These are phyloP conservation scores for Listrodromus nycthemerus DNA, from an alignment of 2,888 invertebrate species.

Conservation along the genomic window DNA sequence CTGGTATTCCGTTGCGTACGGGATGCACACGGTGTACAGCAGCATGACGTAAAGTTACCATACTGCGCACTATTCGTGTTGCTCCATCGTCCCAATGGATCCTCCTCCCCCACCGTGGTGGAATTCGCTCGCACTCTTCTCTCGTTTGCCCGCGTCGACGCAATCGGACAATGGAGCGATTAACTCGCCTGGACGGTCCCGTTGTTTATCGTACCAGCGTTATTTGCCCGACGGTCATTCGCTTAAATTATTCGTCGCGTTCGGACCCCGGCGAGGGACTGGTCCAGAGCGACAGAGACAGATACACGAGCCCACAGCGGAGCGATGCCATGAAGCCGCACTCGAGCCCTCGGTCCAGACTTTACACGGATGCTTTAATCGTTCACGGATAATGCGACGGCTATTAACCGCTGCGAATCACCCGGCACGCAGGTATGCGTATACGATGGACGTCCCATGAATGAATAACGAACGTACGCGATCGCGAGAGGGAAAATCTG, in stretches of 20 bases:
- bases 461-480: background rate
- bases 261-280: slow-evolving; percentile 40
- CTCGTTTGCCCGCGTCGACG: slow-evolving; percentile 74
- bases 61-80: slow-evolving; percentile 39
- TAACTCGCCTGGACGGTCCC: slow-evolving; percentile 79
- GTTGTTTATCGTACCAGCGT: slow-evolving; percentile 80
- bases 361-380: slow-evolving; percentile 78
- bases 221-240: slow-evolving; percentile 78
- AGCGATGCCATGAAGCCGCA: slow-evolving; percentile 58
- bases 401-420: slow-evolving; percentile 71
- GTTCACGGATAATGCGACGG: slow-evolving; percentile 77
- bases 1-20: background rate
- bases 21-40: slow-evolving; percentile 1
- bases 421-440: slow-evolving; percentile 22
- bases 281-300: slow-evolving; percentile 18
- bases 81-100: slow-evolving; percentile 35
- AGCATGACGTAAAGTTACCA: slow-evolving; percentile 44
- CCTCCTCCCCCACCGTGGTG: slow-evolving; percentile 59
- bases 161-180: slow-evolving; percentile 81
- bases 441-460: background rate
- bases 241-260: slow-evolving; percentile 79
- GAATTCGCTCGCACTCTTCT: slow-evolving; percentile 71
- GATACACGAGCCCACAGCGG: slow-evolving; percentile 26
- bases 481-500: slow-evolving; percentile 6
- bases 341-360: slow-evolving; percentile 72